Conservation (phyloP, 2,113 vertebrate genomes). For the Lanius ludovicianus region DNA sequence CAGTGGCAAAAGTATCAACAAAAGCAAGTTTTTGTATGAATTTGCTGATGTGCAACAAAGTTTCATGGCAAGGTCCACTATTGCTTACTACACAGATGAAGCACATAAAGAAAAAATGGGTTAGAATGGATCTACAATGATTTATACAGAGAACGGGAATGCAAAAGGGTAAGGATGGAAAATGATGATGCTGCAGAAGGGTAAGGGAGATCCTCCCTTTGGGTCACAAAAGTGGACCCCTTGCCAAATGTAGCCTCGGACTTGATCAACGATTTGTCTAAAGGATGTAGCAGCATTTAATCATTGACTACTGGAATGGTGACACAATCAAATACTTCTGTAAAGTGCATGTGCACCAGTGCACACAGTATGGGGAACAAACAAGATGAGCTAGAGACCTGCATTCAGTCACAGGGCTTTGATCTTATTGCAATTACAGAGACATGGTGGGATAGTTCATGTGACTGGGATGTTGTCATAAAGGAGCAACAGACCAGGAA, state of each 20-base stretch:
- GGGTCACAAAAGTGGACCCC: background rate
- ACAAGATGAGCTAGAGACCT: background rate
- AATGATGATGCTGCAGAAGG: background rate
- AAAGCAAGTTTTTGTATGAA: background rate
- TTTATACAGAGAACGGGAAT: background rate
- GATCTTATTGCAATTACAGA: background rate
- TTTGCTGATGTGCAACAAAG: background rate
- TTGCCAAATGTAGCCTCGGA: background rate
- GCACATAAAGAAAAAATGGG: background rate
- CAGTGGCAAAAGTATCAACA: background rate
- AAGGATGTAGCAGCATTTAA: background rate
- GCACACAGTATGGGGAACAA: background rate
- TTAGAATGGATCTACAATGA: background rate
- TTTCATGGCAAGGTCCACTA: background rate
- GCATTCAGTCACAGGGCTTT: background rate
- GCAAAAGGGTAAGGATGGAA: background rate
- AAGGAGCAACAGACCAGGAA: background rate
- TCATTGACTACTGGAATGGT: background rate
- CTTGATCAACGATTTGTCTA: background rate
- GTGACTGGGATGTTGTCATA: background rate
- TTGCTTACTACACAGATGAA: background rate
- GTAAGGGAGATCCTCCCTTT: background rate
- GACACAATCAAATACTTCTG: background rate
- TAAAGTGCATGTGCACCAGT: background rate
- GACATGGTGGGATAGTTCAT: background rate